Conservation (phyloP, 2,797 vertebrate species). For the Gymnocypris eckloni region DNA sequence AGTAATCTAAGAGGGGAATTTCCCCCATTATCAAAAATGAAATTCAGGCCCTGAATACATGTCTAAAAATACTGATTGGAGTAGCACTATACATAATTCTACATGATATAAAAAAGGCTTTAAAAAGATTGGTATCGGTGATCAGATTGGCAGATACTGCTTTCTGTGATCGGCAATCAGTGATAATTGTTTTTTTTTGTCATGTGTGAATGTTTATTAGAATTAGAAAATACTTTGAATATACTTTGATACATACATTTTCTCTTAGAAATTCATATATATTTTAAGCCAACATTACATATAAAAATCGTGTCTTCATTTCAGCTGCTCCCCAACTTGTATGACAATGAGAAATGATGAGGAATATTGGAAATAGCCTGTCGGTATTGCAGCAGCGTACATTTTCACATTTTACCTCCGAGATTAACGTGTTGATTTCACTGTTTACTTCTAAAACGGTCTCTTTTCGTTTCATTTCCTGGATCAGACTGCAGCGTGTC, state of each 20-base stretch:
- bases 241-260: neutral
- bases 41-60: no score
- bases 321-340: neutral
- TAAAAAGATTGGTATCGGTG: no score
- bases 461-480: neutral
- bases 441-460: neutral
- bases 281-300: neutral
- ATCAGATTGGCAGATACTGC: no score
- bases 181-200: no score
- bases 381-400: neutral
- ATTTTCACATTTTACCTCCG: constrained; percentile 30
- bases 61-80: no score
- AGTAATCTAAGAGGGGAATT: no score
- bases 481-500: neutral
- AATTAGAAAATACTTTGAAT: neutral
- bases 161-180: no score
- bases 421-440: constrained; percentile 45
- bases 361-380: neutral
- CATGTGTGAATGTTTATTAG: no score
- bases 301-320: neutral
- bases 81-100: no score
- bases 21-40: no score
- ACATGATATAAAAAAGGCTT: no score
- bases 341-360: neutral
- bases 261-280: neutral